Evolutionary conservation across 2,797 vertebrate species (phyloP).

Genomic region (Argentina silus): DNA sequence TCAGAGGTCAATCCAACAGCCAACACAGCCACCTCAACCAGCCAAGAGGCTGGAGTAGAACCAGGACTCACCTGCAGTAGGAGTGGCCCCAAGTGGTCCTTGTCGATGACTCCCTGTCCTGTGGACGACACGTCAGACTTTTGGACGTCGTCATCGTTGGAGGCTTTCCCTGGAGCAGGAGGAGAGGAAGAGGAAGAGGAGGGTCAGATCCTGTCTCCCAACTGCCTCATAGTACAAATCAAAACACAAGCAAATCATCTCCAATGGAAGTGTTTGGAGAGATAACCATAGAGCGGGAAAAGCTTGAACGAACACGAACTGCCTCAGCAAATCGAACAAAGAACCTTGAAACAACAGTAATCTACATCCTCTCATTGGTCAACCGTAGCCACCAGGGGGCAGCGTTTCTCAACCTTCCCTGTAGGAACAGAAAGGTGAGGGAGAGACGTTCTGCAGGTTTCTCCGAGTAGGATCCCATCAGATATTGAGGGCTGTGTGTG

Average conservation of each 20-base stretch:
- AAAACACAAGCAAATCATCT: slow-evolving; percentile 21
- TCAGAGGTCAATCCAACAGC: neutral
- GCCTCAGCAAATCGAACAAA: slow-evolving; percentile 35
- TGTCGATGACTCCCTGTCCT: slow-evolving; percentile 94
- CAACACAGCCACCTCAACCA: slow-evolving; percentile 13
- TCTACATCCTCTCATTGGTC: slow-evolving; percentile 36
- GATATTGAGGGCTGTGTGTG: slow-evolving; percentile 67
- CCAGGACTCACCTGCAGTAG: slow-evolving; percentile 85
- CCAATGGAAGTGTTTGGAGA: slow-evolving; percentile 20
- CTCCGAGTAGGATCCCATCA: slow-evolving; percentile 56
- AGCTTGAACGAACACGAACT: slow-evolving; percentile 40
- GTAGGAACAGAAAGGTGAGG: slow-evolving; percentile 61
- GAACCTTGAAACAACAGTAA: slow-evolving; percentile 38
- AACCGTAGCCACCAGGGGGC: slow-evolving; percentile 70
- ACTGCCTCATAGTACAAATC: slow-evolving; percentile 10
- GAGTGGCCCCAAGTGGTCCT: slow-evolving; percentile 92
- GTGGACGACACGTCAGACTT: slow-evolving; percentile 97
- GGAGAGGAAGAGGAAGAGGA: neutral
- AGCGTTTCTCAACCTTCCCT: slow-evolving; percentile 66
- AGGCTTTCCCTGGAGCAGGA: slow-evolving; percentile 83
- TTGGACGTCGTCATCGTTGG: slow-evolving; percentile 91
- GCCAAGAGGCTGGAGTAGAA: neutral
- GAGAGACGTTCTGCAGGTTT: neutral
- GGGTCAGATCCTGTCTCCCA: slow-evolving; percentile 1
- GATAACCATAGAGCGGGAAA: slow-evolving; percentile 17